phyloP scores from a whole-genome alignment of 2,113 vertebrate genomes.

The human (Homo sapiens) region GRCh38 chr17:32708001-32708500 shows the following conservation, averaged over 20 bases:
- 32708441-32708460: conserved; percentile 1
- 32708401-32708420: neutral
- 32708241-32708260: neutral
- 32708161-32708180: neutral
- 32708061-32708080: neutral
- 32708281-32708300: neutral
- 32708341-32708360: neutral
- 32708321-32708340: neutral
- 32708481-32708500: conserved; percentile 17
- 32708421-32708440: neutral
- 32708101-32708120: neutral
- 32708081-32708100: neutral
- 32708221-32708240: neutral
- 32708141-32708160: neutral
- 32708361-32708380: neutral
- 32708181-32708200: neutral
- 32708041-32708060: neutral
- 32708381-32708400: neutral
- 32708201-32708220: neutral
- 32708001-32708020: neutral
- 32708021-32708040: neutral
- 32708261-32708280: neutral
- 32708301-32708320: neutral
- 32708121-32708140: neutral
- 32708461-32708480: neutral